A percentile compares a stretch with the other conserved stretches of the same genome.
Conservation (phyloP, 2,888 invertebrate species). For the Nebria salina region DNA sequence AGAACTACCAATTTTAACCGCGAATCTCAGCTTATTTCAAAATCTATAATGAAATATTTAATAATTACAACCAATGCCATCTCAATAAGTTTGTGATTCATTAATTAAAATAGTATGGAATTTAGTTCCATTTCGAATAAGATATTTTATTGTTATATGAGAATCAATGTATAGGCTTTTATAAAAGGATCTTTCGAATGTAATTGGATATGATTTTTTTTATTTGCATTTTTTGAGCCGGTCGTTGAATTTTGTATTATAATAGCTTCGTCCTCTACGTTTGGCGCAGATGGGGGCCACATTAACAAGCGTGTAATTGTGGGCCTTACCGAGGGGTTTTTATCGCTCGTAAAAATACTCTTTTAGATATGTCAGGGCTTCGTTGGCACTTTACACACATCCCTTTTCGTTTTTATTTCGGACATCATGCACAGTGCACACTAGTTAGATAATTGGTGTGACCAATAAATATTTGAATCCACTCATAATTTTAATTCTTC, state of each 20-base stretch:
- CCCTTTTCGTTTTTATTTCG: not conserved
- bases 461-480: not conserved
- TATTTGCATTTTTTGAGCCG: not conserved
- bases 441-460: not conserved
- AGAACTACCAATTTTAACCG: not conserved
- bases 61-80: too few relatives aligned
- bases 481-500: too few relatives aligned
- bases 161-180: not conserved
- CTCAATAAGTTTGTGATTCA: too few relatives aligned
- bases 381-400: conserved; percentile 13
- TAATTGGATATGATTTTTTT: not conserved
- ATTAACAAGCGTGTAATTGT: conserved; percentile 26
- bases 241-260: not conserved
- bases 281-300: not conserved
- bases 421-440: not conserved
- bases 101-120: too few relatives aligned
- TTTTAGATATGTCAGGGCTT: conserved; percentile 15
- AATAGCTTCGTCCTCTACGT: not conserved
- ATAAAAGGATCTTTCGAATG: not conserved
- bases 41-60: not conserved
- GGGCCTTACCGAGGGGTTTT: conserved; percentile 14
- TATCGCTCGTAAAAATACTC: conserved; percentile 25
- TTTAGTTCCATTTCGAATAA: not conserved
- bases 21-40: not conserved
- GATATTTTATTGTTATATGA: not conserved